Evolutionary conservation across 1,140 invertebrate species (phyloP).

Genomic region (Platorchestia sp.): DNA sequence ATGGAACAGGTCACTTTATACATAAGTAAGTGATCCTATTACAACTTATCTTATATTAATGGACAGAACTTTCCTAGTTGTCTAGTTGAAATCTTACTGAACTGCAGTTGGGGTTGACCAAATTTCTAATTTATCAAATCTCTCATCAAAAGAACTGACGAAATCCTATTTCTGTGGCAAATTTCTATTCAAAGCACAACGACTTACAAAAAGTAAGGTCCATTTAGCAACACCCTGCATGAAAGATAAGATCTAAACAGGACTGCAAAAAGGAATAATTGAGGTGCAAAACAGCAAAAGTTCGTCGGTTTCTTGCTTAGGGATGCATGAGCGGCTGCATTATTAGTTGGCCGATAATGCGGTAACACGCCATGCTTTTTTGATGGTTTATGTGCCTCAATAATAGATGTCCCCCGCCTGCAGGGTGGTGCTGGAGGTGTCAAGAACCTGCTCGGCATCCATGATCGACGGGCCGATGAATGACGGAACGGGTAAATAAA

Average conservation of each 20-base stretch:
- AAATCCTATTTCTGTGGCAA: background rate
- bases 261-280: background rate
- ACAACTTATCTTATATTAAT: too few species aligned
- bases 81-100: background rate
- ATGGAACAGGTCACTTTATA: too few species aligned
- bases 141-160: background rate
- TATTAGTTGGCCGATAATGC: background rate
- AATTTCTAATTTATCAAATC: background rate
- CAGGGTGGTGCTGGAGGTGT: background rate
- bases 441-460: background rate
- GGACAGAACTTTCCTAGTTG: too few species aligned
- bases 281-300: background rate
- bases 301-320: background rate
- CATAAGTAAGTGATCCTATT: too few species aligned
- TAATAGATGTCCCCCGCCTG: background rate
- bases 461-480: background rate
- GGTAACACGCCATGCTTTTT: background rate
- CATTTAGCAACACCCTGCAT: background rate
- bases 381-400: background rate
- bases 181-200: background rate
- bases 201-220: background rate
- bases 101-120: background rate
- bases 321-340: slow-evolving; percentile 17
- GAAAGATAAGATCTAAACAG: background rate
- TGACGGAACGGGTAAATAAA: slow-evolving; percentile 1